These are phyloP conservation scores for Latrodectus elegans DNA, from an alignment of 2,888 invertebrate genomes.

Conservation along the genomic window DNA sequence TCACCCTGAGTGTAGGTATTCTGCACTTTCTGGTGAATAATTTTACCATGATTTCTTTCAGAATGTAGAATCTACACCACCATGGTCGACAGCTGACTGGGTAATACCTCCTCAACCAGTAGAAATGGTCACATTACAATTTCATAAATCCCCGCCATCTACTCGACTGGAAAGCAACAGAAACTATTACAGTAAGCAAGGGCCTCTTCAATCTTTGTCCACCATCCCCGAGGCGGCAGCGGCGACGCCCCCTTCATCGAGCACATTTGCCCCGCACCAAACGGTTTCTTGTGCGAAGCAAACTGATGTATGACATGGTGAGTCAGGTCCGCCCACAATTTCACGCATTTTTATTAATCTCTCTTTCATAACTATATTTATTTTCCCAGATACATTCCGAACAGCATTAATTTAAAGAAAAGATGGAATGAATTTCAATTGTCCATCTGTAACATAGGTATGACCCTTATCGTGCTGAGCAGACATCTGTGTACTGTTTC, in stretches of 20 bases:
- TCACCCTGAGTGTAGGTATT: too few species aligned
- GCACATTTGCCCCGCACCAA: conserved; percentile 17
- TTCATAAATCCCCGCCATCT: conserved; percentile 17
- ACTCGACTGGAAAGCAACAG: not conserved
- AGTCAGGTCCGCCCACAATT: not conserved
- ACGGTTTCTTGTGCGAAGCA: conserved; percentile 36
- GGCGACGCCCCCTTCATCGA: conserved; percentile 20
- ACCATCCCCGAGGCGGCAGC: conserved; percentile 34
- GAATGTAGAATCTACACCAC: conserved; percentile 40
- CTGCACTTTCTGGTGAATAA: too few species aligned
- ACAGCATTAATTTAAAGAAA: too few species aligned
- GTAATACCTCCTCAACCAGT: conserved; percentile 61
- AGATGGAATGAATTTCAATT: too few species aligned
- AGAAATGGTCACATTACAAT: conserved; percentile 61
- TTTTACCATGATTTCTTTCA: not conserved
- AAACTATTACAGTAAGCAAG: conserved; percentile 16
- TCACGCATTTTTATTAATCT: too few species aligned
- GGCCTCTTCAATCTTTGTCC: conserved; percentile 31
- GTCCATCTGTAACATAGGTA: too few species aligned
- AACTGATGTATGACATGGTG: conserved; percentile 61
- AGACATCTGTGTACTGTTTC: too few species aligned
- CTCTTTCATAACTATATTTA: too few species aligned
- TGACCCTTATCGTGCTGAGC: too few species aligned
- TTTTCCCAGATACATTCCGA: too few species aligned
- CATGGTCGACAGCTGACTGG: conserved; percentile 60